A percentile compares a stretch with the other conserved stretches of the same genome.
Evolutionary conservation across 1,140 invertebrate species (phyloP).

Genomic region (Popillia japonica): DNA sequence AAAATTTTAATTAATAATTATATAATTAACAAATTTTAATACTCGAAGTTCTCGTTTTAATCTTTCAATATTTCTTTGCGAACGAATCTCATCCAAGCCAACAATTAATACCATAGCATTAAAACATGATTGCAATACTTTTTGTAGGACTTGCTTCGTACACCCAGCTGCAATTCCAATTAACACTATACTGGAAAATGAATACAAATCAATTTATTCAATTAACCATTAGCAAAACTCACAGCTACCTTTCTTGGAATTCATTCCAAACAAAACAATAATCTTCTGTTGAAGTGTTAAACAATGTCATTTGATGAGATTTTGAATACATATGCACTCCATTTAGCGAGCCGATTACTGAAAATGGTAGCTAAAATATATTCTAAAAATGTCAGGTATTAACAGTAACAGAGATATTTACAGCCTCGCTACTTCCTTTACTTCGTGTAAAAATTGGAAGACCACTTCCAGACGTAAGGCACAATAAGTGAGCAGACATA

Average conservation of each 20-base stretch:
- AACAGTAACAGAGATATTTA: slow-evolving; percentile 57
- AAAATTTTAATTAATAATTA: slow-evolving; percentile 17
- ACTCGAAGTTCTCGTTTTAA: slow-evolving; percentile 81
- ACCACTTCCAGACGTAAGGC: slow-evolving; percentile 73
- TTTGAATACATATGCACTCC: slow-evolving; percentile 86
- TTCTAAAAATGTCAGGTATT: neutral
- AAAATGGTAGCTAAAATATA: slow-evolving; percentile 74
- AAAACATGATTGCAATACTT: slow-evolving; percentile 76
- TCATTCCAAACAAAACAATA: slow-evolving; percentile 80
- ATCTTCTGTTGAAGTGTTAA: slow-evolving; percentile 73
- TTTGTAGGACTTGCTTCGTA: slow-evolving; percentile 68
- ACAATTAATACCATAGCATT: slow-evolving; percentile 78
- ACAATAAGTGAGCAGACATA: slow-evolving; percentile 76
- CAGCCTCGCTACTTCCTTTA: slow-evolving; percentile 71
- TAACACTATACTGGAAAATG: slow-evolving; percentile 66
- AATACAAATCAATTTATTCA: neutral
- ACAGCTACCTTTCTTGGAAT: slow-evolving; percentile 63
- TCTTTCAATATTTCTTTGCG: slow-evolving; percentile 78
- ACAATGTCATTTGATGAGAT: slow-evolving; percentile 71
- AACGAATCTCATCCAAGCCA: slow-evolving; percentile 79
- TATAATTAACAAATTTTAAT: slow-evolving; percentile 33
- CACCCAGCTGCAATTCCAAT: slow-evolving; percentile 73
- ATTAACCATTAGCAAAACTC: neutral
- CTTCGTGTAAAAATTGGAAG: slow-evolving; percentile 76
- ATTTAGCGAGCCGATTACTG: slow-evolving; percentile 81